Percentiles rank a stretch among this genome's conserved stretches.
These are phyloP conservation scores for Phrynocephalus vlangalii DNA, from an alignment of 2,797 vertebrate genomes.

Conservation along the genomic window DNA sequence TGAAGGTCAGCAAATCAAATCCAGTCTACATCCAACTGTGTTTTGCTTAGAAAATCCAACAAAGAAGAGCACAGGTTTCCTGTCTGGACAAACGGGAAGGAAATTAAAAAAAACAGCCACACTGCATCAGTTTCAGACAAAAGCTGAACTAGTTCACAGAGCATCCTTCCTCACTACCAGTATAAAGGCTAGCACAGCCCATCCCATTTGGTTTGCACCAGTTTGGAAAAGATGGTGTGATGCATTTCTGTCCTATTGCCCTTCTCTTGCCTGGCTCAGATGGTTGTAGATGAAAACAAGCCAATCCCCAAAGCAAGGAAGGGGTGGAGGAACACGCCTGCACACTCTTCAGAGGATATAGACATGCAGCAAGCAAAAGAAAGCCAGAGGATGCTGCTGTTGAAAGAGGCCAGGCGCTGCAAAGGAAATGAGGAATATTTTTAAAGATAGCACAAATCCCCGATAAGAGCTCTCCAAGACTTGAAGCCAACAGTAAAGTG, in stretches of 20 bases:
- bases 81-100: background rate
- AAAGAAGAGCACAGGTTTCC: background rate
- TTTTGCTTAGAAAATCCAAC: accelerated
- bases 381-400: slow-evolving; percentile 31
- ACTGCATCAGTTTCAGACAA: background rate
- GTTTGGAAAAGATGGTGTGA: background rate
- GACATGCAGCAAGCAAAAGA: slow-evolving; percentile 47
- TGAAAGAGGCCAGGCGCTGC: slow-evolving; percentile 50
- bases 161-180: too few species aligned
- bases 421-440: slow-evolving; percentile 52
- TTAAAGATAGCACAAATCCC: slow-evolving; percentile 69
- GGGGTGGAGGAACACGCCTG: slow-evolving; percentile 8
- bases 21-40: background rate
- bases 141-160: background rate
- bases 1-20: slow-evolving; percentile 25
- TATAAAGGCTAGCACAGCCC: too few species aligned
- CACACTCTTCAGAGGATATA: slow-evolving; percentile 42
- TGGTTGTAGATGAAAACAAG: background rate
- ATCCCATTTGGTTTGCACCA: background rate
- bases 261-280: background rate
- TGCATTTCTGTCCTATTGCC: background rate
- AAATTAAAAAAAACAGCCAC: background rate
- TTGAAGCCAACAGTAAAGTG: slow-evolving; percentile 60
- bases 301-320: background rate
- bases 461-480: slow-evolving; percentile 52